Evolutionary conservation across 1,140 invertebrate species (phyloP).

Genomic region (Heliconius hermathena): DNA sequence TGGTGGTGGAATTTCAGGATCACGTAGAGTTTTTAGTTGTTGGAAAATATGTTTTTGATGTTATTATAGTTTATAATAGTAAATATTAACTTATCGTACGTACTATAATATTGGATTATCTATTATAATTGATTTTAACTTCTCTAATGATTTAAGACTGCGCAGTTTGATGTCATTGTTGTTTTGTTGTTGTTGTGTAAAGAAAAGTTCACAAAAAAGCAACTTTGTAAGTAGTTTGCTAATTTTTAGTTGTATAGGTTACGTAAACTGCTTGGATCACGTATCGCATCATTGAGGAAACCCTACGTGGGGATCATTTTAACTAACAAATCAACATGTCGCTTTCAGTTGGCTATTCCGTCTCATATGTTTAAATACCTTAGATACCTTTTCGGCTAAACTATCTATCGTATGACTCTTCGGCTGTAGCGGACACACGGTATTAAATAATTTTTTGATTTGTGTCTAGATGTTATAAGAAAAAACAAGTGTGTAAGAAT

Average conservation of each 20-base stretch:
- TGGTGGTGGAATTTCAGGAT: neutral
- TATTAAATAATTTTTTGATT: neutral
- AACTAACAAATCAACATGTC: neutral
- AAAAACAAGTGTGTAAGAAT: neutral
- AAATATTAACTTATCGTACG: neutral
- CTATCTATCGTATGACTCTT: neutral
- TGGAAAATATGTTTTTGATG: neutral
- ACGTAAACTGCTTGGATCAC: neutral
- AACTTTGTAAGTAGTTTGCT: neutral
- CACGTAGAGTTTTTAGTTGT: neutral
- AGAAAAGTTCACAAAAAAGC: neutral
- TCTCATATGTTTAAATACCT: neutral
- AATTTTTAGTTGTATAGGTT: neutral
- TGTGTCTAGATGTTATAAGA: slow-evolving; percentile 12
- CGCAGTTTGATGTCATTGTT: neutral
- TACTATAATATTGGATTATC: neutral
- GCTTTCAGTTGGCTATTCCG: neutral
- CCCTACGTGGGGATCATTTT: slow-evolving; percentile 1
- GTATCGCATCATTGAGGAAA: slow-evolving; percentile 31
- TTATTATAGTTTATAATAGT: neutral
- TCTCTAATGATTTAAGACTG: neutral
- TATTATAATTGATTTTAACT: neutral
- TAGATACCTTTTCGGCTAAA: neutral
- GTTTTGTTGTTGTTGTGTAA: neutral
- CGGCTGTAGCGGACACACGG: neutral